Conservation (phyloP, 2,113 vertebrate species). For the Ageneiosus marmoratus region DNA sequence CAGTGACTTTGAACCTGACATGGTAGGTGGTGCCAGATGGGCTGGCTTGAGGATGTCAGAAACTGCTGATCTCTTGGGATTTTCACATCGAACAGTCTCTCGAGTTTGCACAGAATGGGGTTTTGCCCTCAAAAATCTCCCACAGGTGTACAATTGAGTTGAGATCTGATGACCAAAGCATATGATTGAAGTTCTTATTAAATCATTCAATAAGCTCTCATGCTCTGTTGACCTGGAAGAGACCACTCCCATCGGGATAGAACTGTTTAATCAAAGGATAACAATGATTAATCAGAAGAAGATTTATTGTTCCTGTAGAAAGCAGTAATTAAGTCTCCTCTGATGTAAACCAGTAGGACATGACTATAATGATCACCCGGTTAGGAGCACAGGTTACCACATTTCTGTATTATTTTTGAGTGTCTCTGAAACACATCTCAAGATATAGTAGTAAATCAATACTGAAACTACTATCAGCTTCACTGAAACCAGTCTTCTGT, state of each 20-base stretch:
- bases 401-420: not conserved
- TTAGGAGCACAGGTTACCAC: not conserved
- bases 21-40: not conserved
- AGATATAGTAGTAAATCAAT: too few species aligned
- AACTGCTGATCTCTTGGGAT: not conserved
- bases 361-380: not conserved
- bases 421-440: too few species aligned
- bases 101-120: too few species aligned
- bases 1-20: not conserved
- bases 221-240: not conserved
- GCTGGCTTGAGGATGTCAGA: not conserved
- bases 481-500: not conserved
- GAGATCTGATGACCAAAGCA: not conserved
- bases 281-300: not conserved
- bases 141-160: not conserved
- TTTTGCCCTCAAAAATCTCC: not conserved
- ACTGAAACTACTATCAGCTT: not conserved
- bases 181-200: not conserved
- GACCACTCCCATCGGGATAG: not conserved
- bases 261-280: slow-evolving; percentile 10
- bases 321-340: not conserved
- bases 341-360: not conserved
- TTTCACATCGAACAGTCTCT: not conserved
- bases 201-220: not conserved
- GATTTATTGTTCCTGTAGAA: not conserved